phyloP scores from a whole-genome alignment of 2,888 invertebrate genomes.

The Venusia cambrica region DNA sequence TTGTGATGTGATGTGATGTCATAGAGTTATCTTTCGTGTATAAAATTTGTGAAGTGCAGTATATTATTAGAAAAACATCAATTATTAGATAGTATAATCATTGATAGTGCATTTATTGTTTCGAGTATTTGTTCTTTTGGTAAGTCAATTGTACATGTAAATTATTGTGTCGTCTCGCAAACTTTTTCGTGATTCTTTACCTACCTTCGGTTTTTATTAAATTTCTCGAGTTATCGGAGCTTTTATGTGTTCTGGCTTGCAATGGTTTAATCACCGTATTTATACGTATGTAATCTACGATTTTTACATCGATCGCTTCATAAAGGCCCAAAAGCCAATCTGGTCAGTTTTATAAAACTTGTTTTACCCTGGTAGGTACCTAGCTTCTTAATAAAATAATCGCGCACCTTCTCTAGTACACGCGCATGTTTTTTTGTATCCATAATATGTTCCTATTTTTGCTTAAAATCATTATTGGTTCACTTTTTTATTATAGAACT shows the following conservation, averaged over 20 bases:
- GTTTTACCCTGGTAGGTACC: no score
- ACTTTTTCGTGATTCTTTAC: conserved; percentile 9
- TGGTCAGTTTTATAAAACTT: not conserved
- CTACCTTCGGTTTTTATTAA: conserved; percentile 22
- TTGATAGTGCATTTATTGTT: conserved; percentile 33
- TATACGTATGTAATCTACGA: not conserved
- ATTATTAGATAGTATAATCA: no score
- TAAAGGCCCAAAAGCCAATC: not conserved
- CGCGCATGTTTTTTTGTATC: no score
- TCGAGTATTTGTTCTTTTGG: conserved; percentile 31
- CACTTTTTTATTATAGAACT: no score
- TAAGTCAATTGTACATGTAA: conserved; percentile 29
- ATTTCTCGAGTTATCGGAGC: not conserved
- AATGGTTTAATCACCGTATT: not conserved
- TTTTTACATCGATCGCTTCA: not conserved
- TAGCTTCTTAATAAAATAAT: no score
- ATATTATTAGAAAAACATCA: conserved; percentile 28
- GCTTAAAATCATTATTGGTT: no score
- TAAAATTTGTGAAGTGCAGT: conserved; percentile 41
- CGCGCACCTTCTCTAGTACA: no score
- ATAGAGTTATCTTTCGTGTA: conserved; percentile 35
- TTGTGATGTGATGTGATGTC: conserved; percentile 59
- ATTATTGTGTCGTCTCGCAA: conserved; percentile 10
- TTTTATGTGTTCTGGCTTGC: not conserved
- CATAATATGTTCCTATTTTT: no score